Evolutionary conservation across 1,140 invertebrate genomes (phyloP), one percentile per base, ranked within the genome.

Genomic region (Meloidogyne exigua): DNA sequence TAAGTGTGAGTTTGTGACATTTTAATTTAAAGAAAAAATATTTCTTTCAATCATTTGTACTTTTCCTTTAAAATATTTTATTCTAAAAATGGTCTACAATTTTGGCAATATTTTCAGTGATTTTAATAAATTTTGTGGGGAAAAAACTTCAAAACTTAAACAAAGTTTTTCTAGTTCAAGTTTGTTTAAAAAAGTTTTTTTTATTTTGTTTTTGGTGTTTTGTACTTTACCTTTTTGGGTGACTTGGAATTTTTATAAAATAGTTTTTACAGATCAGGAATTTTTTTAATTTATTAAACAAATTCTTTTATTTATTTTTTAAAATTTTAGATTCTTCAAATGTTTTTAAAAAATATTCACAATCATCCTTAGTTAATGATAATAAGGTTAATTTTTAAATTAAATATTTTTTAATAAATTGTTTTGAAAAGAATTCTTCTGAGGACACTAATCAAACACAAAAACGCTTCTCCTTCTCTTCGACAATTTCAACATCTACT

Each of bases 71-170:
- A 12, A 42, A 42, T 65, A 9, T 65, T 32, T 32, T 11, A n/a
- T n/a, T n/a, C n/a, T 65, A 69, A 62, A 21, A 64, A 78, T 78
- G 76, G 76, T 78, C 32, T 74, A 78, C 25, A 68, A 32, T 23
- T 82, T 82, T 42, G 71, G 74, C 11, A 70, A 71, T 49, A 69
- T 81, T 23, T 68, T 82, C 25, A 63, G 77, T 28, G 83, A 83
- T 23, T 68, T 82, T 42, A 82, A 82, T 64, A 77, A 73, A 39
- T 82, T 83, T 63, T 82, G 75, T 78, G 81, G 84, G 26, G 79
- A 82, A 25, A 82, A 84, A 49, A 81, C 81, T 9, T 64, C 79
- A 32, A 84, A 78, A 68, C 72, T 72, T 5, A 75, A 76, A 67
- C 80, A 81, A 25, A 63, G 76, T 25, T 80, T 81, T 39, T 84